These are phyloP conservation scores for Luperina testacea DNA, from an alignment of 2,888 invertebrate genomes.

Conservation along the genomic window DNA sequence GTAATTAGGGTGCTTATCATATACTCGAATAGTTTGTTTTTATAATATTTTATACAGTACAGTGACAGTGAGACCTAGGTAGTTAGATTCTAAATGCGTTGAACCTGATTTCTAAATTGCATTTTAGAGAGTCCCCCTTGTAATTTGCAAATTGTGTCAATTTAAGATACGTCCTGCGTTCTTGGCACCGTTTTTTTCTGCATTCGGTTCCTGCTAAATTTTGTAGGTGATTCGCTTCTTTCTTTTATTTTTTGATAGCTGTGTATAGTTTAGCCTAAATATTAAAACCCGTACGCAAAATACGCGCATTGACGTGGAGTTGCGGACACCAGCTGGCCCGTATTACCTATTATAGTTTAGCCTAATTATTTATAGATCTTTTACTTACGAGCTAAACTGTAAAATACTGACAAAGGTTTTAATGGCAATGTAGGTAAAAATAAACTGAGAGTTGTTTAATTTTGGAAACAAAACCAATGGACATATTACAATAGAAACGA, in stretches of 20 bases:
- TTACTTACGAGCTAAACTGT: background rate
- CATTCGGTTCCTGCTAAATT: slow-evolving; percentile 15
- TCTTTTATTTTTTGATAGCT: background rate
- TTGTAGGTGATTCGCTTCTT: background rate
- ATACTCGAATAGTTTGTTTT: background rate
- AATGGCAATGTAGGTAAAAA: background rate
- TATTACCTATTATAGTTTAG: background rate
- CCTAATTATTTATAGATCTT: background rate
- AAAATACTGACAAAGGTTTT: too few relatives aligned
- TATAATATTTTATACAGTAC: slow-evolving; percentile 2
- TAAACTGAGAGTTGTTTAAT: too few relatives aligned
- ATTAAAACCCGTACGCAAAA: too few relatives aligned
- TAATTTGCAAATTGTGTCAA: slow-evolving; percentile 55
- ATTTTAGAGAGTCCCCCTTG: slow-evolving; percentile 47
- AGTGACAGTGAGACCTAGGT: slow-evolving; percentile 37
- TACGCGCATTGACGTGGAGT: too few relatives aligned
- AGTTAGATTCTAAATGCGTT: slow-evolving; percentile 44
- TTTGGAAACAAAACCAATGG: too few relatives aligned
- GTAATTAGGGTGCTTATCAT: background rate
- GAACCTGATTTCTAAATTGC: slow-evolving; percentile 43
- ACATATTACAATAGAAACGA: too few relatives aligned
- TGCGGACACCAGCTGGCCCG: too few relatives aligned
- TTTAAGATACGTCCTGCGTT: slow-evolving; percentile 52
- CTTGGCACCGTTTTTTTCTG: slow-evolving; percentile 33
- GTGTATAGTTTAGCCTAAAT: background rate